A percentile compares a stretch with the other conserved stretches of the same genome.
phyloP scores from a whole-genome alignment of 2,888 invertebrate genomes.

The Limnephilus rhombicus region DNA sequence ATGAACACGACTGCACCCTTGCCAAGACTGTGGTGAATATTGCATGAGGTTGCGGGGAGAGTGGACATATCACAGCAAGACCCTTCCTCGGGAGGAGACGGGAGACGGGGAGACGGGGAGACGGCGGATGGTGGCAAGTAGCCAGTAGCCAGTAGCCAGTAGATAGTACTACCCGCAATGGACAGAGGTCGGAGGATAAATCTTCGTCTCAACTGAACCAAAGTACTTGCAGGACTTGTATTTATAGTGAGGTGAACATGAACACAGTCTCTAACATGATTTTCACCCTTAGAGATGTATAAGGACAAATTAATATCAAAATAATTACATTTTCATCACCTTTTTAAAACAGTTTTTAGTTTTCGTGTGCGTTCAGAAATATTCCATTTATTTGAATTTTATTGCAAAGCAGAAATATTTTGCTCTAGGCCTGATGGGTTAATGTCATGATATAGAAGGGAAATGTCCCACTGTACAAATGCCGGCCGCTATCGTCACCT shows the following conservation, averaged over 20 bases:
- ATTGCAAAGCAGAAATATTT: no score
- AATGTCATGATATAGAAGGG: background rate
- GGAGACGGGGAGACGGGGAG: background rate
- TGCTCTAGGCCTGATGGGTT: background rate
- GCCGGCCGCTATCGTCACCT: constrained; percentile 27
- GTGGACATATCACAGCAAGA: constrained; percentile 61
- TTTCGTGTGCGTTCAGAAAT: no score
- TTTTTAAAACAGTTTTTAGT: no score
- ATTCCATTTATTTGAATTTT: no score
- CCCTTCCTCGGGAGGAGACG: background rate
- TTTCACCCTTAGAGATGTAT: background rate
- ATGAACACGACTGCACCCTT: constrained; percentile 28
- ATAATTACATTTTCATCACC: no score
- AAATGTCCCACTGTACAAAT: background rate
- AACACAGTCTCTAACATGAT: background rate
- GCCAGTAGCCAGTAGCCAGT: background rate
- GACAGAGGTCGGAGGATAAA: constrained; percentile 45
- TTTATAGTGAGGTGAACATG: background rate
- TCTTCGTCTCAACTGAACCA: constrained; percentile 43
- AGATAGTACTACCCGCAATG: background rate
- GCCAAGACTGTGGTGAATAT: constrained; percentile 40
- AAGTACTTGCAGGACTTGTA: background rate
- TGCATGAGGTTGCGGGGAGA: constrained; percentile 55
- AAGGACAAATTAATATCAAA: background rate
- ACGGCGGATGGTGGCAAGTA: background rate